Percentiles rank a stretch among this genome's conserved stretches.
Conservation (phyloP, 30 jellyfish, hydroid and myxozoan species). For the Hydractinia echinata region DNA sequence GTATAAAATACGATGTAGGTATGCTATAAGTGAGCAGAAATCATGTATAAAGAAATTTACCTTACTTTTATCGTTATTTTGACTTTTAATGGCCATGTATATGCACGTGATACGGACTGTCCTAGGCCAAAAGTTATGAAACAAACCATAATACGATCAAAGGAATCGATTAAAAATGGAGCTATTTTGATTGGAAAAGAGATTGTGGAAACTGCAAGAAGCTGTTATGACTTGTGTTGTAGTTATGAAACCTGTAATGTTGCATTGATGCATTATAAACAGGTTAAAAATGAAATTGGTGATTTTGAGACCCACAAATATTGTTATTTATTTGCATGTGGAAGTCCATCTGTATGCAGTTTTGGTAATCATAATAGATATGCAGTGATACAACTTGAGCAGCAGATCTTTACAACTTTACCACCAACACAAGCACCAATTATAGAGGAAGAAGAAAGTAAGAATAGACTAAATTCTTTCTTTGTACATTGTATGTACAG, state of each 20-base stretch:
- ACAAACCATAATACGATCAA: not conserved
- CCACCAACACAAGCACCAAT: not conserved
- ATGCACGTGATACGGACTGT: not conserved
- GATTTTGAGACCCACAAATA: not conserved
- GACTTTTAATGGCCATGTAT: too few species aligned
- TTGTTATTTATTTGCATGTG: conserved; percentile 2
- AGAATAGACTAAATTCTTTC: too few species aligned
- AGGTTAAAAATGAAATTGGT: not conserved
- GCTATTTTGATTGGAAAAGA: not conserved
- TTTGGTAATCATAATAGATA: not conserved
- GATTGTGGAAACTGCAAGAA: not conserved
- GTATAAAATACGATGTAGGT: too few species aligned
- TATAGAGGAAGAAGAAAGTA: not conserved
- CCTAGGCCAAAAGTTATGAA: not conserved
- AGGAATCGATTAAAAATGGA: conserved; percentile 10
- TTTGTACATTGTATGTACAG: too few species aligned
- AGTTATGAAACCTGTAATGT: not conserved
- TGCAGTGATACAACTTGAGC: not conserved
- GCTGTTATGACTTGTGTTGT: not conserved
- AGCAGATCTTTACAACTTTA: not conserved
- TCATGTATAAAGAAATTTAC: too few species aligned
- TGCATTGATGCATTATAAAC: conserved; percentile 10
- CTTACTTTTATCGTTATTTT: too few species aligned
- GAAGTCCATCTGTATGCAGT: conserved; percentile 8
- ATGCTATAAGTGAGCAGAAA: too few species aligned